Base-by-base conservation (phyloP, 2,888 invertebrate genomes). In the Cotesia congregata region DNA sequence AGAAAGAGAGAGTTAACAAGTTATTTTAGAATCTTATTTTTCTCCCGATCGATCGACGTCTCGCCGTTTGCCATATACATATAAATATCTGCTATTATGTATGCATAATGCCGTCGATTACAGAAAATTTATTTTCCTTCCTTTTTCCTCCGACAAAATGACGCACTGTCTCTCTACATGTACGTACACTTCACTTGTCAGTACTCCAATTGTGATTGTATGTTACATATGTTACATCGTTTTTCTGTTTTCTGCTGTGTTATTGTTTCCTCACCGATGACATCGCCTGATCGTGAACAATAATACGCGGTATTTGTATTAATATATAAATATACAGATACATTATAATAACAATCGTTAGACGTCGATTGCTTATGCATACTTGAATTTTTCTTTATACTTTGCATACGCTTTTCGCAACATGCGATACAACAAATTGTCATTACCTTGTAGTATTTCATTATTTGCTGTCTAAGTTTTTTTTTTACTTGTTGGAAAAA, bases 1-100 rank as follows among this genome's bases (percentile, higher is more conserved):
- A 60, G 3, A 20, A 70, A 17, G 62, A 50, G 20, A 40, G 40
- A 69, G 64, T 20, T 59, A 38, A 70, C 15, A 39, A 67, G 71
- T 75, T 75, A 75, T 75, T 75, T 75, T 67, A 39, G 59, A 75
- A 60, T 71, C 75, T 75, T 71, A 75, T 72, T 71, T 72, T 75
- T 71, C 71, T 20, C 75, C 64, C 75, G 71, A 75, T 75, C 75
- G 75, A 75, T 75, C 67, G 71, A 64, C 9, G 71, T 71, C 71
- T 71, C 71, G 67, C 65, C 50, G 38, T 39, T n/a, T 39, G 65
- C 71, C 71, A 75, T 71, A 67, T 50, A 65, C 67, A 67, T 62
- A 41, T 9, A 41, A 41, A 9, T 41, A 41, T 50, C 30, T 30
- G 30, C 30, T 30, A 30, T 30, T 30, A 30, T 30, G 30, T 30